Conservation (phyloP, 2,797 vertebrate genomes). For the Merluccius polli region DNA sequence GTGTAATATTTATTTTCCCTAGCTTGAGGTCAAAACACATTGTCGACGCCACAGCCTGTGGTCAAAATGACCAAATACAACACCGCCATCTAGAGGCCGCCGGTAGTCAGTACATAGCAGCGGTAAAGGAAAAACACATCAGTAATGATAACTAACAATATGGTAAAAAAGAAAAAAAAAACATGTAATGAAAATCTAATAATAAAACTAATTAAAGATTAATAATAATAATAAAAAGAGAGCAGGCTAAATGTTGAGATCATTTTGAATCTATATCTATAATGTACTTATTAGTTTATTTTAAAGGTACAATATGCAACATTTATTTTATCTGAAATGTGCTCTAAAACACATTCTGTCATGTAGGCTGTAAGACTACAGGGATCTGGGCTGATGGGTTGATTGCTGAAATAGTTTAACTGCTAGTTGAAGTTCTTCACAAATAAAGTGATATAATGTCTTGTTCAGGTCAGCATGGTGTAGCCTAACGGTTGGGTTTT, state of each 20-base stretch:
- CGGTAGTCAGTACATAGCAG: not conserved
- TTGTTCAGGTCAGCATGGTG: not conserved
- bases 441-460: not conserved
- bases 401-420: no score
- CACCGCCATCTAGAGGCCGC: constrained; percentile 39
- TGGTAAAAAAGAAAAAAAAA: not conserved
- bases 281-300: no score
- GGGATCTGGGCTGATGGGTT: no score
- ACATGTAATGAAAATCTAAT: not conserved
- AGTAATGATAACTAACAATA: not conserved
- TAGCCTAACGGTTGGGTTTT: no score
- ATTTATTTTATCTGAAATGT: no score
- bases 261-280: no score
- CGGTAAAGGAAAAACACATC: not conserved
- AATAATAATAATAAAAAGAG: not conserved
- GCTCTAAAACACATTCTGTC: no score
- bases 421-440: not conserved
- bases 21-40: not conserved
- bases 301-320: no score
- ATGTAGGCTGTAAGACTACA: no score
- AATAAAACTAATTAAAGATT: not conserved
- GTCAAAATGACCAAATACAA: constrained; percentile 19
- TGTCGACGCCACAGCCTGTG: not conserved
- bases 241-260: no score
- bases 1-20: not conserved